Evolutionary conservation across 2,888 invertebrate genomes (phyloP).

Genomic region (Pilophorus perplexus): DNA sequence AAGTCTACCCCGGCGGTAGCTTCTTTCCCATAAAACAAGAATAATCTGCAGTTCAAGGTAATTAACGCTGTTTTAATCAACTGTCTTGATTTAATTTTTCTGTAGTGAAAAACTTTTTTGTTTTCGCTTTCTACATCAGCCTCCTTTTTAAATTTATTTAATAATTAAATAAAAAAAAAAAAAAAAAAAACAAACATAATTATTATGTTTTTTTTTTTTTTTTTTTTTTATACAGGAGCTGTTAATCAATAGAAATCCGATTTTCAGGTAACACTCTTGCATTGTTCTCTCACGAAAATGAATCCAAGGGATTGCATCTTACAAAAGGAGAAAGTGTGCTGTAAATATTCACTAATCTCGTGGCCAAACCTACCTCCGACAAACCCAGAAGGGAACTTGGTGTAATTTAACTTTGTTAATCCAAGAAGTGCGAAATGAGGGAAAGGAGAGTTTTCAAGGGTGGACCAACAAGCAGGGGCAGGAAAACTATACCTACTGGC

Average conservation of each 20-base stretch:
- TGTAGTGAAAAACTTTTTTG: conserved; percentile 16
- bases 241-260: not conserved
- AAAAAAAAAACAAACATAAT: no score
- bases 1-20: conserved; percentile 1
- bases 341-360: no score
- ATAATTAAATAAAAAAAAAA: no score
- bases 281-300: no score
- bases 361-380: no score
- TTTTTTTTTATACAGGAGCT: not conserved
- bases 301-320: no score
- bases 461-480: not conserved
- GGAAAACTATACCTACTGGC: conserved; percentile 4
- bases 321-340: no score
- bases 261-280: no score
- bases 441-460: not conserved
- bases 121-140: not conserved
- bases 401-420: conserved; percentile 14
- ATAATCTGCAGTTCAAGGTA: conserved; percentile 28
- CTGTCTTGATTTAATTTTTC: conserved; percentile 29
- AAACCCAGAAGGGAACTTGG: not conserved
- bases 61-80: conserved; percentile 30
- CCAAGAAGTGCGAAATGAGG: not conserved
- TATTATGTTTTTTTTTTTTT: conserved; percentile 6
- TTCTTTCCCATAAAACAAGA: conserved; percentile 30
- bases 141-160: no score